Percentiles rank a stretch among this genome's conserved stretches.
These are phyloP conservation scores for Tychaedon coryphoeus DNA, from an alignment of 2,113 vertebrate species.

Conservation along the genomic window DNA sequence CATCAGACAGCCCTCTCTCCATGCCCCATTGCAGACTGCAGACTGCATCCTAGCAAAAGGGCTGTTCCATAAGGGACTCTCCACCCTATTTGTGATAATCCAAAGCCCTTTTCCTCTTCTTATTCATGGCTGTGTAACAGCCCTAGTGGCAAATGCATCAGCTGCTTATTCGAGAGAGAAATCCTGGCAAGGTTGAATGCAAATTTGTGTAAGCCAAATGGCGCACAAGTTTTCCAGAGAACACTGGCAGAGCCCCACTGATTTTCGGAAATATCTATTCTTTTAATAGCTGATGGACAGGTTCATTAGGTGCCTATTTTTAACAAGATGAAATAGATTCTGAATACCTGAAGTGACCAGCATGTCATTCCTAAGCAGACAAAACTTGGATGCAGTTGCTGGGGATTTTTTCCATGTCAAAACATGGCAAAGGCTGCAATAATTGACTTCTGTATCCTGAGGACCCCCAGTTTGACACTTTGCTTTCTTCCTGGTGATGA, in stretches of 20 bases:
- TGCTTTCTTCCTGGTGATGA: not conserved
- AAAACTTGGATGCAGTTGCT: not conserved
- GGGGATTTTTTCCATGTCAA: not conserved
- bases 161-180: not conserved
- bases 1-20: not conserved
- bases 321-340: not conserved
- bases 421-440: not conserved
- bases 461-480: not conserved
- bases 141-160: not conserved
- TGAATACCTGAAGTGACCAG: not conserved
- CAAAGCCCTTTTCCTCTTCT: not conserved
- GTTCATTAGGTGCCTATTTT: not conserved
- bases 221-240: not conserved
- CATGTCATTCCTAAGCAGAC: not conserved
- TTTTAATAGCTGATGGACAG: not conserved
- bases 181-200: not conserved
- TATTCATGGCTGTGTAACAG: not conserved
- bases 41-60: not conserved
- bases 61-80: not conserved
- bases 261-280: conserved; percentile 18
- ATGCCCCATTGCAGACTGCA: not conserved
- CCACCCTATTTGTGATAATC: not conserved
- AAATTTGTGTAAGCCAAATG: not conserved
- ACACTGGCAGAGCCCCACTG: not conserved
- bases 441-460: not conserved